These are phyloP conservation scores for Hypolimnas misippus DNA, from an alignment of 2,888 invertebrate genomes.

Conservation along the genomic window DNA sequence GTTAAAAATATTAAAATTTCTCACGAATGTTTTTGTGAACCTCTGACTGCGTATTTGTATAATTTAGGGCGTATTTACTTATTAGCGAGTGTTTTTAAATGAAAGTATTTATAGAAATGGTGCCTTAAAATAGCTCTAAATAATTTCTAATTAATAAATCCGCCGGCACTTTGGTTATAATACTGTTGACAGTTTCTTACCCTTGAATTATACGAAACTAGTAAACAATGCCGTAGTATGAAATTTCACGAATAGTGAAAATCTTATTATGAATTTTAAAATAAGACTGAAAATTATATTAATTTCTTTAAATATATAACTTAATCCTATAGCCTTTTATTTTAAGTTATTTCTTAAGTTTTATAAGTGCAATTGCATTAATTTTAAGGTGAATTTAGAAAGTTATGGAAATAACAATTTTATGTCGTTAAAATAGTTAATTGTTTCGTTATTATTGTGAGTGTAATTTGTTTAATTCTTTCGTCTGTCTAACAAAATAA, in stretches of 20 bases:
- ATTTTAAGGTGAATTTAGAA: too few species aligned
- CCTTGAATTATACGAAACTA: conserved; percentile 54
- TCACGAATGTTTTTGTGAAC: conserved; percentile 28
- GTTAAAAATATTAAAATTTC: conserved; percentile 5
- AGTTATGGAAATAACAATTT: too few species aligned
- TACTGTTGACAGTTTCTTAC: conserved; percentile 60
- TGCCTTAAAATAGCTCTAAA: not conserved
- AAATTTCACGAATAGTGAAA: not conserved
- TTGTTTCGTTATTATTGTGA: too few species aligned
- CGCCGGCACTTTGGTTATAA: conserved; percentile 75
- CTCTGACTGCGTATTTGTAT: conserved; percentile 35
- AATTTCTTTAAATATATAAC: too few species aligned
- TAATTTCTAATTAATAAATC: conserved; percentile 39
- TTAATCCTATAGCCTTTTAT: too few species aligned
- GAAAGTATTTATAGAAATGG: not conserved
- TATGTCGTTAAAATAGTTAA: too few species aligned
- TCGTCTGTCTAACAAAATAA: too few species aligned
- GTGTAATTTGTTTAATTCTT: too few species aligned
- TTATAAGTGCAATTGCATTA: too few species aligned
- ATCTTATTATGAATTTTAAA: not conserved
- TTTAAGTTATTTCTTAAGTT: too few species aligned
- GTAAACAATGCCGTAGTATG: conserved; percentile 10
- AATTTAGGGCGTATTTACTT: conserved; percentile 27
- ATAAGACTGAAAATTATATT: not conserved
- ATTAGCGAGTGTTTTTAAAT: conserved; percentile 8